Conservation (phyloP, 2,113 vertebrate genomes). For the Hemiprocne comata region DNA sequence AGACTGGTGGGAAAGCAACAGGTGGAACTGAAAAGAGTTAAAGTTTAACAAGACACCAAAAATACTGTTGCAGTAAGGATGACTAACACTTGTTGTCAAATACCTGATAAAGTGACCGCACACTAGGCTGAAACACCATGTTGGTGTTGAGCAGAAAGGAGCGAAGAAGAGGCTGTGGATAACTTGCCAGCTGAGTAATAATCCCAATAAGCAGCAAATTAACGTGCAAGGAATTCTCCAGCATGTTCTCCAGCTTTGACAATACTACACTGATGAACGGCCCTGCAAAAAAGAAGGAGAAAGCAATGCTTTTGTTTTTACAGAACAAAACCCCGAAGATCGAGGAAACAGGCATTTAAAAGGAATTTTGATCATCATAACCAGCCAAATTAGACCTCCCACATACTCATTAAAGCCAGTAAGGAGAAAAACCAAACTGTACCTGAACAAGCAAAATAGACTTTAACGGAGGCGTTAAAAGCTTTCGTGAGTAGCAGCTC, state of each 20-base stretch:
- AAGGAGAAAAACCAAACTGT: neutral
- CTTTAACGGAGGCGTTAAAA: neutral
- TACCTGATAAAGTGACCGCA: slow-evolving; percentile 97
- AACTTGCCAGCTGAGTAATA: slow-evolving; percentile 91
- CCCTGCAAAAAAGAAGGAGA: slow-evolving; percentile 74
- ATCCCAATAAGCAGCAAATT: slow-evolving; percentile 95
- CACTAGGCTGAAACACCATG: slow-evolving; percentile 95
- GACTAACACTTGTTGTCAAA: neutral
- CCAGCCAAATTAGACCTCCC: neutral
- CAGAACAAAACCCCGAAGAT: neutral
- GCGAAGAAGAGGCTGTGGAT: slow-evolving; percentile 93
- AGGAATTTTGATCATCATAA: neutral
- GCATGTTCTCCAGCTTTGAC: slow-evolving; percentile 97
- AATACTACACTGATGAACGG: slow-evolving; percentile 95
- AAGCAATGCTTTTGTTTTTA: neutral
- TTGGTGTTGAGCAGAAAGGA: slow-evolving; percentile 98
- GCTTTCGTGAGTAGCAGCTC: neutral
- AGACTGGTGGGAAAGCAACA: neutral
- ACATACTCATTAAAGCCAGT: neutral
- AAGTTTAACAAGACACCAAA: neutral
- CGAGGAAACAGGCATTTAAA: neutral
- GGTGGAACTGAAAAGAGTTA: neutral
- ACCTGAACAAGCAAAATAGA: neutral
- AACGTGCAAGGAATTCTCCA: slow-evolving; percentile 91
- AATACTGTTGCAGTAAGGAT: neutral